Evolutionary conservation across 1,140 invertebrate genomes (phyloP).

Genomic region (Acromyrmex heyeri): DNA sequence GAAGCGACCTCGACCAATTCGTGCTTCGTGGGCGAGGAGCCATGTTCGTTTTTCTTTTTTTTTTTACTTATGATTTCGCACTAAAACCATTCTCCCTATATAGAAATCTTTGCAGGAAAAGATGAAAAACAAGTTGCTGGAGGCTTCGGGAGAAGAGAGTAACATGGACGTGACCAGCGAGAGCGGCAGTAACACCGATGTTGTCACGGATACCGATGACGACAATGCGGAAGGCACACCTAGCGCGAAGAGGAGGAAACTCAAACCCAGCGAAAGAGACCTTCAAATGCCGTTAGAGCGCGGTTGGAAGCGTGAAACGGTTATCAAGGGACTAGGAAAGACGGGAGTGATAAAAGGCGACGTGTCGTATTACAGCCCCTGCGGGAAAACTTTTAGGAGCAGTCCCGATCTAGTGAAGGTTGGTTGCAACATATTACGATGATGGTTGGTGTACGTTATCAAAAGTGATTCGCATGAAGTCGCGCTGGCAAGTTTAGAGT

Average conservation of each 20-base stretch:
- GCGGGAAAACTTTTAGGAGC: constrained; percentile 92
- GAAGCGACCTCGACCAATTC: constrained; percentile 59
- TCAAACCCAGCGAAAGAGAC: constrained; percentile 87
- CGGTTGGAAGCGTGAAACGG: constrained; percentile 96
- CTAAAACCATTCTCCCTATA: constrained; percentile 79
- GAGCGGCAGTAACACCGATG: constrained; percentile 85
- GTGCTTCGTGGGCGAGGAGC: constrained; percentile 31
- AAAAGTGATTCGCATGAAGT: constrained; percentile 18
- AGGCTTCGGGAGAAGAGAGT: constrained; percentile 87
- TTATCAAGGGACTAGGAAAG: constrained; percentile 94
- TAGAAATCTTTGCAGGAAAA: constrained; percentile 88
- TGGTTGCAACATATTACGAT: constrained; percentile 63
- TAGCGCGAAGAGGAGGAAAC: constrained; percentile 84
- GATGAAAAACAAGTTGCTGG: constrained; percentile 88
- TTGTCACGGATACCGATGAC: constrained; percentile 88
- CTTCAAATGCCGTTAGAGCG: constrained; percentile 91
- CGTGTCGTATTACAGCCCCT: constrained; percentile 96
- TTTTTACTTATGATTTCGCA: constrained; percentile 79
- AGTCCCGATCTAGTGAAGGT: constrained; percentile 92
- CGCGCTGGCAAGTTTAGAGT: background rate
- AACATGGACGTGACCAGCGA: constrained; percentile 86
- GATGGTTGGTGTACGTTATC: constrained; percentile 19
- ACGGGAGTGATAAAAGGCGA: constrained; percentile 93
- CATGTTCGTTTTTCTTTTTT: constrained; percentile 64
- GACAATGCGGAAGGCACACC: constrained; percentile 84